phyloP scores from a whole-genome alignment of 2,113 vertebrate genomes.

The Otolemur garnettii region DNA sequence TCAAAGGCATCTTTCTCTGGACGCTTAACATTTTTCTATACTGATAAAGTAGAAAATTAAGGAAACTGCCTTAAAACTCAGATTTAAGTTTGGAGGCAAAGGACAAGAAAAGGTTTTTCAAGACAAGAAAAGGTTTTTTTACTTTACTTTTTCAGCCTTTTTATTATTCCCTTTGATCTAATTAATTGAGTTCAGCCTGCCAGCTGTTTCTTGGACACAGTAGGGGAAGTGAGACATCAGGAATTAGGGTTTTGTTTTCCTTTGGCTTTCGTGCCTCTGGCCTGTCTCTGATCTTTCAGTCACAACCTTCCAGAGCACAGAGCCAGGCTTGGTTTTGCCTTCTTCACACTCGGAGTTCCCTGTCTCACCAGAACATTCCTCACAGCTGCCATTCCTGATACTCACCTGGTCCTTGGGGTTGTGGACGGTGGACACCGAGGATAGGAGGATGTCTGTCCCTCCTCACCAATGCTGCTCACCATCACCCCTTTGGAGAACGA shows the following conservation, averaged over 20 bases:
- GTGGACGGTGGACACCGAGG: background rate
- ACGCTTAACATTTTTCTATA: background rate
- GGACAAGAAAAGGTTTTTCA: background rate
- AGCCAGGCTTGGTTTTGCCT: background rate
- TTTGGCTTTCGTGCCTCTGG: background rate
- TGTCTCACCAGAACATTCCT: background rate
- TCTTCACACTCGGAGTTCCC: background rate
- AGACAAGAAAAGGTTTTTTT: background rate
- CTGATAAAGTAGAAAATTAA: background rate
- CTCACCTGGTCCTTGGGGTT: background rate
- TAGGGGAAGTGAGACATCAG: background rate
- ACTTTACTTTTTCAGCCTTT: background rate
- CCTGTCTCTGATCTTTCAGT: background rate
- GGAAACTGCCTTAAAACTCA: background rate
- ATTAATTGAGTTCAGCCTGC: background rate
- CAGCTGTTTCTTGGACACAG: background rate
- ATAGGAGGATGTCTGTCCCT: fast-evolving
- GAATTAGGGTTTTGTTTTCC: background rate
- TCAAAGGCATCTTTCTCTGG: background rate
- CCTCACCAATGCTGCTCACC: background rate
- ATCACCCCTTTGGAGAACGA: background rate
- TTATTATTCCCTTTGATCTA: background rate
- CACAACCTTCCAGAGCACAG: background rate
- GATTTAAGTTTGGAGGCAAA: background rate
- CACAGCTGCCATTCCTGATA: background rate